Evolutionary conservation across 2,797 vertebrate species (phyloP), one percentile per base, ranked within the genome.

Genomic region (Falco biarmicus): DNA sequence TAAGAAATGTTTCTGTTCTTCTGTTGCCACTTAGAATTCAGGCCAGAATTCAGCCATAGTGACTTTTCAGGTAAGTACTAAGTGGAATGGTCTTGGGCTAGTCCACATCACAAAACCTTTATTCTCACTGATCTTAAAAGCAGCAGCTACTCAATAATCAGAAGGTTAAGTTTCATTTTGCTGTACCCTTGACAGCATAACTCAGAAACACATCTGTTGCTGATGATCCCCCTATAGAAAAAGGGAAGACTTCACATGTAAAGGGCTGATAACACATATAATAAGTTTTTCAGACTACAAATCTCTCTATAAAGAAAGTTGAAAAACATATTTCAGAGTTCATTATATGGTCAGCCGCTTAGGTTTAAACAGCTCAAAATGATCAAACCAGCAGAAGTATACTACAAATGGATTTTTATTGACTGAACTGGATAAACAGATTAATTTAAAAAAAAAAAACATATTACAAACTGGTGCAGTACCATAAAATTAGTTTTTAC

Each of bases 351-450:
- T 11, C 5, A 0, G 29, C 1, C 5, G 39, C 12, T 2, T 10
- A 71, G 48, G 13, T 60, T 81, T 74, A 64, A 90, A 63, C 15
- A 64, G 29, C 15, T 89, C 21, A 50, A 95, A 95, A 78, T 28
- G 19, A 95, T 41, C 29, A 79, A 86, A 57, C 24, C 65, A 85
- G 41, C 28, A 89, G 90, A 92, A 74, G 22, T 90, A 92, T 98
- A 96, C 93, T 95, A 97, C 85, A 98, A 98, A 98, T 68, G 41
- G 84, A 92, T 63, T 97, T 97, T 98, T 98, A 98, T 97, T 98
- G 83, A 95, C 50, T 93, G 79, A 83, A 91, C 47, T 76, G 82
- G 37, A 91, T 92, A 97, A 98, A 96, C 32, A 28, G 87, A 56
- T 84, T 61, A 32, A 37, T 61, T 84, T 26, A 41, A 45, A 97